Evolutionary conservation across 2,888 invertebrate species (phyloP), one percentile per base, ranked within the genome.

Genomic region (Prenolepis imparis): DNA sequence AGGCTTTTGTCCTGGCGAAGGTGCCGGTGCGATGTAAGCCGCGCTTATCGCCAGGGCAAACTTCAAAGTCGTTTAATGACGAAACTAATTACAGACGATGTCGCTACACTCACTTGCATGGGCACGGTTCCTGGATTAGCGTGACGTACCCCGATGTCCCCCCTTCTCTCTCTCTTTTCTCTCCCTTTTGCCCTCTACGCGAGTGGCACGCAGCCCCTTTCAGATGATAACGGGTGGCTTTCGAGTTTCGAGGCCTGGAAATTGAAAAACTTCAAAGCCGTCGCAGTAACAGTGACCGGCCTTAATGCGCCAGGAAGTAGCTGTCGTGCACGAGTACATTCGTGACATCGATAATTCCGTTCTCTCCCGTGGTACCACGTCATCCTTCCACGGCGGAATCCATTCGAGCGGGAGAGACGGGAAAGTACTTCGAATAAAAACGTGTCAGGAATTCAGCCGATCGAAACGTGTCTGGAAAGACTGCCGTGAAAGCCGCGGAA

Each of bases 61-160:
- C 91, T 91, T 91, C 90, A 85, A 91, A 92, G 91, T 92, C 90
- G 90, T 92, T 91, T 92, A 92, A 92, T 90, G 87, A 90, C 88
- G 87, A 89, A 90, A 91, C 92, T 92, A 93, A 93, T 93, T 93
- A 93, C 88, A 89, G 90, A 86, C 86, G 81, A 70, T 86, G 89
- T 88, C 86, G 87, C 78, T 81, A 82, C 82, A 78, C 82, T 78
- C 88, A 78, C 67, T 87, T 87, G 84, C 86, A 74, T 85, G 83
- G 73, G 86, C 82, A 70, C 64, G 70, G 80, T 63, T 72, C 55
- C 28, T 36, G 82, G 84, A 89, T 90, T 90, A 86, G 88, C 90
- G 90, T 89, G 90, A 90, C 90, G 85, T 52, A 52, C 52, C 52
- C 82, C 55, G 85, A 81, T 85, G 88, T 86, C 82, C 85, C 41